phyloP scores from a whole-genome alignment of 2,113 vertebrate species.

The Hydropotes inermis region DNA sequence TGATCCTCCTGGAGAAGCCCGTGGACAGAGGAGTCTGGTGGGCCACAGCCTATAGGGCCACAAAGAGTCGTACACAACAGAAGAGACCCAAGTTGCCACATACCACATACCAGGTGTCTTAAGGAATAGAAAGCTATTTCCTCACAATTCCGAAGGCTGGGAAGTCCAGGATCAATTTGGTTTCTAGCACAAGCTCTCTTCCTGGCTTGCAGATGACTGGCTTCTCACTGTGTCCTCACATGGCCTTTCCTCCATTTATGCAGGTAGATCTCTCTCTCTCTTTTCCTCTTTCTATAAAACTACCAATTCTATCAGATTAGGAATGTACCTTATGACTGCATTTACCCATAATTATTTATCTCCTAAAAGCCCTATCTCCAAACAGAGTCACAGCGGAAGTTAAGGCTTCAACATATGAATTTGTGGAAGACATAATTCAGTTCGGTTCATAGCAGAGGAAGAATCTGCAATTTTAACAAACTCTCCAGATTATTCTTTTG shows the following conservation, averaged over 20 bases:
- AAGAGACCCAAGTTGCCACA: neutral
- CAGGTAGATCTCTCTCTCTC: neutral
- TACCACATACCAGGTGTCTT: neutral
- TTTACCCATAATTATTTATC: neutral
- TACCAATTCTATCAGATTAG: neutral
- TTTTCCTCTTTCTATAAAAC: neutral
- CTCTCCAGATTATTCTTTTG: neutral
- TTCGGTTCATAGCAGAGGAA: neutral
- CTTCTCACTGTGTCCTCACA: neutral
- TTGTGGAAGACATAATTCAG: neutral
- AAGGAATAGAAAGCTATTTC: neutral
- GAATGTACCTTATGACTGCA: neutral
- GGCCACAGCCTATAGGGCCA: neutral
- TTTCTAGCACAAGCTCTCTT: neutral
- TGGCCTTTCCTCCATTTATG: neutral
- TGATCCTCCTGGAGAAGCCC: neutral
- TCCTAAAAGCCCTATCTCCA: neutral
- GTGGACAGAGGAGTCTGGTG: neutral
- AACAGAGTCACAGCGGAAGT: neutral
- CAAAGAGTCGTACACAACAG: neutral
- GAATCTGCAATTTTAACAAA: neutral
- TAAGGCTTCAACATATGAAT: neutral
- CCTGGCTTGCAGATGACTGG: neutral
- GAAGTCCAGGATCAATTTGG: neutral
- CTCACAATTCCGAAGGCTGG: neutral